phyloP scores from a whole-genome alignment of 2,888 invertebrate species.

The Tipula unca region DNA sequence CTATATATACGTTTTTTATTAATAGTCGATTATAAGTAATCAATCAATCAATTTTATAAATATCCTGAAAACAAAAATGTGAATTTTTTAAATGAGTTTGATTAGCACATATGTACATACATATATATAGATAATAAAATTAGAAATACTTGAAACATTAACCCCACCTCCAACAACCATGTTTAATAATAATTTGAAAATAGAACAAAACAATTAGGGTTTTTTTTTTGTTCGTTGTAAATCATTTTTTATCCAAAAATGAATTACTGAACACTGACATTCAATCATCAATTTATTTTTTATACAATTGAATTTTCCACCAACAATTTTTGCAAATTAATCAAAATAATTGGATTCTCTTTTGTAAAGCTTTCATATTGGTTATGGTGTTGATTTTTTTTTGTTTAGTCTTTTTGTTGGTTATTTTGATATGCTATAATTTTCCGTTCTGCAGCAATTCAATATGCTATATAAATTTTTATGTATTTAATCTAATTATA shows the following conservation, averaged over 20 bases:
- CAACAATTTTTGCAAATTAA: not conserved
- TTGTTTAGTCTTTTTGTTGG: not conserved
- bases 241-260: not conserved
- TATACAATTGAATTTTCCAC: not conserved
- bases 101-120: not conserved
- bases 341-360: not conserved
- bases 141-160: not conserved
- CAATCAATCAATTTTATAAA: too few relatives aligned
- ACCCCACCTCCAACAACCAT: not conserved
- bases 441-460: not conserved
- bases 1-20: too few relatives aligned
- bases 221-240: not conserved
- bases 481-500: conserved; percentile 8
- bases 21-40: too few relatives aligned
- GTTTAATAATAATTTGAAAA: not conserved
- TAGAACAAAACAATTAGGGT: not conserved
- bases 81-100: not conserved
- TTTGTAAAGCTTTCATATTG: not conserved
- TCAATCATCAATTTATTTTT: not conserved
- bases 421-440: conserved; percentile 8
- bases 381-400: not conserved
- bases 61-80: too few relatives aligned
- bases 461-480: not conserved
- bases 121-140: not conserved
- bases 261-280: not conserved